Percentiles rank a stretch among this genome's conserved stretches.
Evolutionary conservation across 2,888 invertebrate species (phyloP).

Genomic region (Anarsia innoxiella): DNA sequence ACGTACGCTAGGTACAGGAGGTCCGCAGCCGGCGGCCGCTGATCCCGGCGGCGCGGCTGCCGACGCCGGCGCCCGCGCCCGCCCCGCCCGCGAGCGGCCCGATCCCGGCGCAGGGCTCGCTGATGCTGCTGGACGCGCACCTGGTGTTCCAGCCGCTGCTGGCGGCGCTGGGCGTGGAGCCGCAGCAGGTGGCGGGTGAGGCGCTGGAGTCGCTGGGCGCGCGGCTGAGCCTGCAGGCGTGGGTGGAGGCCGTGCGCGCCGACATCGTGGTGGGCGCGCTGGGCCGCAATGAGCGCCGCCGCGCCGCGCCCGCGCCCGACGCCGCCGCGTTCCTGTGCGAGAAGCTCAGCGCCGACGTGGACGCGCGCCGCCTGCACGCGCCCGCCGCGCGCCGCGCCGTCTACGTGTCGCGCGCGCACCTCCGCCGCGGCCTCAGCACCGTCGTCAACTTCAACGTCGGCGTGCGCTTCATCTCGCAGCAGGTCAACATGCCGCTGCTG

Average conservation of each 20-base stretch:
- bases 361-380: conserved; percentile 92
- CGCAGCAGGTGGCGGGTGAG: conserved; percentile 82
- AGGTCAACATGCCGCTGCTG: conserved; percentile 96
- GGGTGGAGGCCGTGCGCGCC: conserved; percentile 91
- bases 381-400: conserved; percentile 90
- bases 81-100: conserved; percentile 78
- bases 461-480: conserved; percentile 92
- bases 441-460: conserved; percentile 92
- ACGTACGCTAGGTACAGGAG: conserved; percentile 2
- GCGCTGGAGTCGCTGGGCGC: conserved; percentile 92
- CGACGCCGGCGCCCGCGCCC: conserved; percentile 53
- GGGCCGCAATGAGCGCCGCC: conserved; percentile 10
- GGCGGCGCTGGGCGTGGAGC: conserved; percentile 88
- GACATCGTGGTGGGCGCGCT: conserved; percentile 96
- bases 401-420: conserved; percentile 89
- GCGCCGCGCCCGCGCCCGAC: conserved; percentile 20
- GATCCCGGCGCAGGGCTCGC: conserved; percentile 87
- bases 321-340: conserved; percentile 95
- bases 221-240: conserved; percentile 87
- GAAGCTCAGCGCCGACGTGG: conserved; percentile 80
- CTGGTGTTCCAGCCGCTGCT: conserved; percentile 94
- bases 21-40: conserved; percentile 33
- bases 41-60: too few species aligned
- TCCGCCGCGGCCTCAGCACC: conserved; percentile 93
- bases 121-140: conserved; percentile 92